These are phyloP conservation scores for Falco concolor DNA, from an alignment of 2,797 vertebrate genomes.

Conservation along the genomic window DNA sequence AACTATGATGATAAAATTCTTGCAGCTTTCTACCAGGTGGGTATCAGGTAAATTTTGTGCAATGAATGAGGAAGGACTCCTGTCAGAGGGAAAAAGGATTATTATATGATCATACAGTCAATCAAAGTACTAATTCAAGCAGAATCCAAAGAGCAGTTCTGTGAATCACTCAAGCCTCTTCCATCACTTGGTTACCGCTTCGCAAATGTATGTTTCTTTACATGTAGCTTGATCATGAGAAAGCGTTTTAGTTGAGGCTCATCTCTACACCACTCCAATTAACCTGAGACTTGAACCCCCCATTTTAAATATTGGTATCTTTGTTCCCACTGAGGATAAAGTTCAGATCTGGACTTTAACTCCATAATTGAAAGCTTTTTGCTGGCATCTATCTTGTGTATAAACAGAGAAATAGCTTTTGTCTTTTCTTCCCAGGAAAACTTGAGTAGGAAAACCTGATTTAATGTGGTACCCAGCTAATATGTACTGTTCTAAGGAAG, in stretches of 20 bases:
- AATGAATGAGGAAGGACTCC: background rate
- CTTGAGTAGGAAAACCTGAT: background rate
- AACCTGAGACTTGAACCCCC: background rate
- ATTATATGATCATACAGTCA: background rate
- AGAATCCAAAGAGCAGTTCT: background rate
- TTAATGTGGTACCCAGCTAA: background rate
- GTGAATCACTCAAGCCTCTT: background rate
- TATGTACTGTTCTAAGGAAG: background rate
- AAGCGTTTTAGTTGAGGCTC: background rate
- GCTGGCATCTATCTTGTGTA: background rate
- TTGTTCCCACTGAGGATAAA: background rate
- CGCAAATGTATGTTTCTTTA: background rate
- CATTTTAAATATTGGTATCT: background rate
- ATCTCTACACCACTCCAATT: background rate
- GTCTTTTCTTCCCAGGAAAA: background rate
- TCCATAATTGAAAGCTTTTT: background rate
- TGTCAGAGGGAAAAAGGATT: background rate
- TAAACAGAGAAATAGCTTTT: background rate
- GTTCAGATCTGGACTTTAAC: background rate
- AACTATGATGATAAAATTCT: background rate
- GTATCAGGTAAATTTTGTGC: background rate
- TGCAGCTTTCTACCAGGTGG: background rate
- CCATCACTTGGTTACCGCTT: background rate
- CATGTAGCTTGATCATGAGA: background rate
- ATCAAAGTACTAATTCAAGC: background rate